phyloP scores from a whole-genome alignment of 2,113 vertebrate species.

The Silurus glanis region DNA sequence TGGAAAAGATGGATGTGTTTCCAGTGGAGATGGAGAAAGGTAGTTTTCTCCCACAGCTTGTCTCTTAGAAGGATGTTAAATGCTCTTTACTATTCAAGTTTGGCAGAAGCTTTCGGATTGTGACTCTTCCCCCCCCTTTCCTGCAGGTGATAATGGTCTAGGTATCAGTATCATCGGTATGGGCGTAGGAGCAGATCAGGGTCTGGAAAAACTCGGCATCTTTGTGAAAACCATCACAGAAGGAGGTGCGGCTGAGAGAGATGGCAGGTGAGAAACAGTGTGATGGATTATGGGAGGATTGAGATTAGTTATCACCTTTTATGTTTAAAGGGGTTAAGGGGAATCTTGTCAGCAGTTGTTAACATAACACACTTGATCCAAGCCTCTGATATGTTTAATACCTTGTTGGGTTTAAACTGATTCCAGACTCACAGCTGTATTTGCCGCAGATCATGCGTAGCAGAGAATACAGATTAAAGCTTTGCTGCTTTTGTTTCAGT shows the following conservation, averaged over 20 bases:
- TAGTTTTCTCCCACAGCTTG: conserved; percentile 45
- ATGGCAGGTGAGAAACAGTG: conserved; percentile 77
- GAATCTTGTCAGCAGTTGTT: neutral
- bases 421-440: neutral
- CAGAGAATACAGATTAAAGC: neutral
- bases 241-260: conserved; percentile 82
- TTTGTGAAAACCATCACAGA: conserved; percentile 94
- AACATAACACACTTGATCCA: neutral
- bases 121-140: conserved; percentile 6
- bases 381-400: neutral
- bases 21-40: conserved; percentile 92
- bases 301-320: neutral
- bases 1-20: conserved; percentile 95
- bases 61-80: neutral
- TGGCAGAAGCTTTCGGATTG: neutral
- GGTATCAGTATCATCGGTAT: conserved; percentile 95
- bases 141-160: conserved; percentile 84
- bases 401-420: neutral
- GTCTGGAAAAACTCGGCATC: conserved; percentile 90
- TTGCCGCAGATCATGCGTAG: neutral
- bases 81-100: neutral
- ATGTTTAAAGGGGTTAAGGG: neutral
- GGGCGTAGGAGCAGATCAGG: conserved; percentile 92
- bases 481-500: neutral
- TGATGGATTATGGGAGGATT: neutral